A percentile compares a stretch with the other conserved stretches of the same genome.
Conservation (phyloP, 2,888 invertebrate species). For the Mesorhabditis belari region DNA sequence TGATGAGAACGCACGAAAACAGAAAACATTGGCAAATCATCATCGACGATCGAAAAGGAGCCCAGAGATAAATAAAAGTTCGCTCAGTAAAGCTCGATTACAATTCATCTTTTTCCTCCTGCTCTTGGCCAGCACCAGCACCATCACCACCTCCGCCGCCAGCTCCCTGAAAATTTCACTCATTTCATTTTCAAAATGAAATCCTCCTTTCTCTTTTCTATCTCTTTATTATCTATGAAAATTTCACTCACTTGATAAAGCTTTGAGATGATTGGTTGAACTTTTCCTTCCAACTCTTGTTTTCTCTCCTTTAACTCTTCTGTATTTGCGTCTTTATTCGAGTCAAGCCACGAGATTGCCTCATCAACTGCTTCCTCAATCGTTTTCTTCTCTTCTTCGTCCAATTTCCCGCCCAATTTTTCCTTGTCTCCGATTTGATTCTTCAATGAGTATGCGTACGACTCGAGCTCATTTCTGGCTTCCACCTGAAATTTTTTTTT, state of each 20-base stretch:
- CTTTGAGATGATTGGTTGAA: conserved; percentile 93
- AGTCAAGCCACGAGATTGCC: conserved; percentile 93
- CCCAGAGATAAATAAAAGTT: background rate
- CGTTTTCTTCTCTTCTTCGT: conserved; percentile 81
- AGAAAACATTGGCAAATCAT: no score
- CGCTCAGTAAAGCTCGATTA: conserved; percentile 11
- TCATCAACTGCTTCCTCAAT: conserved; percentile 88
- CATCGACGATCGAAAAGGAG: background rate
- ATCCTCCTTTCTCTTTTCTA: no score
- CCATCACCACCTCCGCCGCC: conserved; percentile 15
- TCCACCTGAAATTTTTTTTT: conserved; percentile 86
- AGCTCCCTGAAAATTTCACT: background rate
- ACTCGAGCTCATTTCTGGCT: conserved; percentile 89
- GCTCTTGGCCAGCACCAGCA: conserved; percentile 10
- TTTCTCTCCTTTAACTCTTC: conserved; percentile 68
- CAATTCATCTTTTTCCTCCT: conserved; percentile 43
- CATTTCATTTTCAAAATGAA: no score
- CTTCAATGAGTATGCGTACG: conserved; percentile 92
- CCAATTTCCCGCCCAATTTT: conserved; percentile 78
- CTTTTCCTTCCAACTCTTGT: conserved; percentile 80
- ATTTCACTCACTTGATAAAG: conserved; percentile 69
- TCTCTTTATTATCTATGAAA: conserved; percentile 57
- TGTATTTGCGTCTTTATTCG: conserved; percentile 64
- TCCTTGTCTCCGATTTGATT: conserved; percentile 85
- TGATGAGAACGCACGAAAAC: no score